Percentiles rank a stretch among this genome's conserved stretches.
These are phyloP conservation scores for Eulemur rufifrons DNA, from an alignment of 2,113 vertebrate genomes.

Conservation along the genomic window DNA sequence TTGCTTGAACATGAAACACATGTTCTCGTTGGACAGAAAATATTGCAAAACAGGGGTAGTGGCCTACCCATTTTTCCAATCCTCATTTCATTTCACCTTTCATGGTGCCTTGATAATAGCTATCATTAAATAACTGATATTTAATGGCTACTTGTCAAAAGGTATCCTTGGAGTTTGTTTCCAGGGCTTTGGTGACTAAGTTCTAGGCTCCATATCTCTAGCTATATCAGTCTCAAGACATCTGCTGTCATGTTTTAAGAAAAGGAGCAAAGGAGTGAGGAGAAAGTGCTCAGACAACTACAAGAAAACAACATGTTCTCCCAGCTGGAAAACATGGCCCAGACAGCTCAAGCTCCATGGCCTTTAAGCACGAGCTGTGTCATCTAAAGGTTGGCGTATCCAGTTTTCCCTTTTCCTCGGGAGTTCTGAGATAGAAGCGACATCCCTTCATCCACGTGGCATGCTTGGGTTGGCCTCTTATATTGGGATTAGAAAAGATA, in stretches of 20 bases:
- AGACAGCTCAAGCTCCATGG: no score
- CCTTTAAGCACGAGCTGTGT: not conserved
- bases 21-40: not conserved
- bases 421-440: not conserved
- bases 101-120: not conserved
- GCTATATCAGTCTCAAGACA: not conserved
- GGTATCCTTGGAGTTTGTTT: not conserved
- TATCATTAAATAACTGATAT: not conserved
- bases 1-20: not conserved
- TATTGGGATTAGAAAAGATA: not conserved
- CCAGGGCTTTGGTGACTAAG: not conserved
- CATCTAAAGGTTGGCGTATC: not conserved
- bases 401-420: not conserved
- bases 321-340: not conserved
- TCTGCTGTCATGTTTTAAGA: not conserved
- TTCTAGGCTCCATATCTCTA: not conserved
- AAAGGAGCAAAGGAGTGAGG: not conserved
- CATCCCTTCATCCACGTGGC: not conserved
- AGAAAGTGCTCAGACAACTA: not conserved
- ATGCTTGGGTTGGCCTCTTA: not conserved
- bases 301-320: not conserved
- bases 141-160: not conserved
- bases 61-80: not conserved
- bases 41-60: not conserved
- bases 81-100: not conserved